Percentiles rank a stretch among this genome's conserved stretches.
Evolutionary conservation across 2,797 vertebrate species (phyloP).

Genomic region (Brachyalestes nurse): DNA sequence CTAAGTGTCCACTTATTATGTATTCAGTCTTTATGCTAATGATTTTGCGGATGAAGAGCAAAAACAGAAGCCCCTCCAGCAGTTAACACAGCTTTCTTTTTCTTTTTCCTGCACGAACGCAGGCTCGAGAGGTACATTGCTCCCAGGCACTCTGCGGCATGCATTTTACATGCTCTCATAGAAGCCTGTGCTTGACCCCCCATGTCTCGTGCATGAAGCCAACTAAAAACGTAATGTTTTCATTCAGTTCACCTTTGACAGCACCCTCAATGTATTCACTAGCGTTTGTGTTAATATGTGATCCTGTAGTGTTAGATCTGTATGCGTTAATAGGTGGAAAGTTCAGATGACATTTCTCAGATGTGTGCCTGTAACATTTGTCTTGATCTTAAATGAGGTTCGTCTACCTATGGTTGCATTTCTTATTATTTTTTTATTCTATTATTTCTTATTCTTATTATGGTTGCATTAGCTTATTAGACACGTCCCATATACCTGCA

Average conservation of each 20-base stretch:
- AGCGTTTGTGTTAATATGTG: constrained; percentile 6
- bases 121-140: background rate
- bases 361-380: background rate
- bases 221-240: background rate
- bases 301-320: background rate
- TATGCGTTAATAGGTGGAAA: background rate
- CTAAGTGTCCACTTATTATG: background rate
- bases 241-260: constrained; percentile 6
- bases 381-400: background rate
- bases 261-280: background rate
- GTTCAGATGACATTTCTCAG: background rate
- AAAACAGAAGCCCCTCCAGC: background rate
- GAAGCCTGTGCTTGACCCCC: background rate
- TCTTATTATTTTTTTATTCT: too few relatives aligned
- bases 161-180: constrained; percentile 5
- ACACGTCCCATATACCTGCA: too few relatives aligned
- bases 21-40: constrained; percentile 24
- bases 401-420: background rate
- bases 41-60: background rate
- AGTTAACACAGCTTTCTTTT: background rate
- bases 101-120: background rate
- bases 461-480: too few relatives aligned
- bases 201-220: background rate
- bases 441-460: too few relatives aligned
- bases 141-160: background rate